Percentiles rank a stretch among this genome's conserved stretches.
Evolutionary conservation across 2,113 vertebrate species (phyloP).

Genomic region (Neotoma lepida): DNA sequence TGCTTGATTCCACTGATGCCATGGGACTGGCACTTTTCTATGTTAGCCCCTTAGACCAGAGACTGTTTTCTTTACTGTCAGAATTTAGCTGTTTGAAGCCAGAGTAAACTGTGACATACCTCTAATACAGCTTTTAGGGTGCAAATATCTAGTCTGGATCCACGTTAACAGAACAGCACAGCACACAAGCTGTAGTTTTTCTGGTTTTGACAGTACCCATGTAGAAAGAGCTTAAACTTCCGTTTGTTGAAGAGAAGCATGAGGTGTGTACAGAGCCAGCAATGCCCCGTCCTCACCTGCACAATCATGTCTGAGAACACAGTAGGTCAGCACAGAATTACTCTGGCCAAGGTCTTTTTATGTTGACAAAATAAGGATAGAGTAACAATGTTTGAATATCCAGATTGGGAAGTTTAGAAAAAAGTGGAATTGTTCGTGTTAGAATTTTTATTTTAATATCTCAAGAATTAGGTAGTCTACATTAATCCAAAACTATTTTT

Average conservation of each 20-base stretch:
- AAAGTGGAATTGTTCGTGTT: conserved; percentile 9
- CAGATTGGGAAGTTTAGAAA: conserved; percentile 38
- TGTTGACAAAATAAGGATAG: conserved; percentile 49
- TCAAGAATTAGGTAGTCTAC: conserved; percentile 33
- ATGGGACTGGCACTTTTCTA: not conserved
- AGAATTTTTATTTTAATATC: conserved; percentile 44
- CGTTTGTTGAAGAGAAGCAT: conserved; percentile 34
- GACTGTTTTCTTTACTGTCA: conserved; percentile 58
- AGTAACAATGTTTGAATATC: conserved; percentile 64
- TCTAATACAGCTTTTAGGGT: conserved; percentile 71
- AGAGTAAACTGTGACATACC: conserved; percentile 5
- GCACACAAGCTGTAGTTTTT: conserved; percentile 75
- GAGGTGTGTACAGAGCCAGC: not conserved
- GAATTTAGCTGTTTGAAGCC: conserved; percentile 68
- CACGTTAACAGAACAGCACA: conserved; percentile 60
- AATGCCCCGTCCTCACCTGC: conserved; percentile 39
- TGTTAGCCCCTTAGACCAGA: conserved; percentile 32
- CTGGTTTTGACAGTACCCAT: conserved; percentile 6
- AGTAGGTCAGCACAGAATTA: conserved; percentile 60
- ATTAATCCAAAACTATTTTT: conserved; percentile 39
- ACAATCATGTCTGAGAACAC: conserved; percentile 13
- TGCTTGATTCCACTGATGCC: not conserved
- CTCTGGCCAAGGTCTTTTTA: conserved; percentile 63
- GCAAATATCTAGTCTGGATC: conserved; percentile 23
- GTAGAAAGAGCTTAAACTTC: conserved; percentile 44